phyloP scores from a whole-genome alignment of 2,888 invertebrate species.

The Leucoptera coffeella region DNA sequence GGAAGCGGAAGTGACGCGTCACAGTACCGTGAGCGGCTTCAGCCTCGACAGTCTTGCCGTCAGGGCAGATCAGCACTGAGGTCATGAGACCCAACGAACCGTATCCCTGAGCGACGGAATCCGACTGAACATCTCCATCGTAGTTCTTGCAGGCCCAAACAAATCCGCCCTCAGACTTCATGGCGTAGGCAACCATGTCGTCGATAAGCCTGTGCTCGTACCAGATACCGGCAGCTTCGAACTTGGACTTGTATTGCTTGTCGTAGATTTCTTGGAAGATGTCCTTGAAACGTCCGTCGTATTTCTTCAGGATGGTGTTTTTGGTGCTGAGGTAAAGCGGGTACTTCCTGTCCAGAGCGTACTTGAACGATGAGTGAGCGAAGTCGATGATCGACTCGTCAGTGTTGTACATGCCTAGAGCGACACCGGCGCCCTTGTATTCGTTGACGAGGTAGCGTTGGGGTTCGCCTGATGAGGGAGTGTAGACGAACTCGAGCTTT shows the following conservation, averaged over 20 bases:
- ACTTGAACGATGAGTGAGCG: slow-evolving; percentile 92
- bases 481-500: slow-evolving; percentile 78
- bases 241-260: slow-evolving; percentile 76
- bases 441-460: slow-evolving; percentile 75
- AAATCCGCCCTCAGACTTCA: slow-evolving; percentile 98
- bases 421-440: slow-evolving; percentile 84
- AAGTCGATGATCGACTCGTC: slow-evolving; percentile 91
- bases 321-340: slow-evolving; percentile 94
- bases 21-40: slow-evolving; percentile 99
- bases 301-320: slow-evolving; percentile 93
- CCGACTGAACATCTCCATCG: slow-evolving; percentile 98
- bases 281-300: slow-evolving; percentile 95
- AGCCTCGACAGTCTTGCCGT: slow-evolving; percentile 96
- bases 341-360: slow-evolving; percentile 75
- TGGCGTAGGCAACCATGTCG: slow-evolving; percentile 97
- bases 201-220: slow-evolving; percentile 98
- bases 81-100: slow-evolving; percentile 98
- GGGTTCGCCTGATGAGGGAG: slow-evolving; percentile 58
- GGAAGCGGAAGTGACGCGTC: slow-evolving; percentile 82
- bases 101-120: slow-evolving; percentile 95
- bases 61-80: slow-evolving; percentile 92
- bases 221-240: slow-evolving; percentile 85
- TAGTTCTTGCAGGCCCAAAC: slow-evolving; percentile 99
- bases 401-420: slow-evolving; percentile 94
- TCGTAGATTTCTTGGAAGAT: slow-evolving; percentile 95